Percentiles rank a stretch among this genome's conserved stretches.
These are phyloP conservation scores for Nasonia oneida DNA, from an alignment of 2,888 invertebrate species.

Conservation along the genomic window DNA sequence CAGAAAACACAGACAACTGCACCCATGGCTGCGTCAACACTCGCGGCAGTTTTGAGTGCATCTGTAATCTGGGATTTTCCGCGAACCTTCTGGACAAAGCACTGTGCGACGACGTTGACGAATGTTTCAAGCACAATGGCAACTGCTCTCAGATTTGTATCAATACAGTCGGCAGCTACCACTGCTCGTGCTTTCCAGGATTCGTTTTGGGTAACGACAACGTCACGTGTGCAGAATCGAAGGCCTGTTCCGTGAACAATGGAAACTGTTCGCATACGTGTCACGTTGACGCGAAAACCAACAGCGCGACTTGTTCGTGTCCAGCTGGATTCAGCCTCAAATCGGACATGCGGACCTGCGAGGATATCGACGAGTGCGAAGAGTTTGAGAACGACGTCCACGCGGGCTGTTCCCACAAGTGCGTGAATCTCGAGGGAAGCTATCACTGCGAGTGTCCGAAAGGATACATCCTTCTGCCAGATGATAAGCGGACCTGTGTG, in stretches of 20 bases:
- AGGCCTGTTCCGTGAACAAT: constrained; percentile 73
- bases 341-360: constrained; percentile 72
- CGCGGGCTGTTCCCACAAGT: constrained; percentile 77
- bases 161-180: constrained; percentile 78
- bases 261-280: constrained; percentile 80
- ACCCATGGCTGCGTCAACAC: constrained; percentile 78
- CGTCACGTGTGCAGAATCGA: constrained; percentile 68
- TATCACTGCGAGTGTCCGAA: constrained; percentile 80
- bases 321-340: constrained; percentile 79
- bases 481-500: constrained; percentile 78
- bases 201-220: constrained; percentile 71
- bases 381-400: constrained; percentile 75
- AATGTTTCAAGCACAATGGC: constrained; percentile 80
- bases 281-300: constrained; percentile 78
- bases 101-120: constrained; percentile 78
- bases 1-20: constrained; percentile 75
- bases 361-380: constrained; percentile 77
- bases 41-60: constrained; percentile 80
- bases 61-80: constrained; percentile 79
- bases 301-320: constrained; percentile 80
- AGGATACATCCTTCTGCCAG: constrained; percentile 77
- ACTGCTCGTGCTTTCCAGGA: constrained; percentile 79
- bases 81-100: constrained; percentile 76
- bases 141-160: constrained; percentile 81
- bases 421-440: constrained; percentile 81